Percentiles rank a stretch among this genome's conserved stretches.
These are phyloP conservation scores for Chymomyza costata DNA, from an alignment of 1,140 invertebrate genomes.

Conservation along the genomic window DNA sequence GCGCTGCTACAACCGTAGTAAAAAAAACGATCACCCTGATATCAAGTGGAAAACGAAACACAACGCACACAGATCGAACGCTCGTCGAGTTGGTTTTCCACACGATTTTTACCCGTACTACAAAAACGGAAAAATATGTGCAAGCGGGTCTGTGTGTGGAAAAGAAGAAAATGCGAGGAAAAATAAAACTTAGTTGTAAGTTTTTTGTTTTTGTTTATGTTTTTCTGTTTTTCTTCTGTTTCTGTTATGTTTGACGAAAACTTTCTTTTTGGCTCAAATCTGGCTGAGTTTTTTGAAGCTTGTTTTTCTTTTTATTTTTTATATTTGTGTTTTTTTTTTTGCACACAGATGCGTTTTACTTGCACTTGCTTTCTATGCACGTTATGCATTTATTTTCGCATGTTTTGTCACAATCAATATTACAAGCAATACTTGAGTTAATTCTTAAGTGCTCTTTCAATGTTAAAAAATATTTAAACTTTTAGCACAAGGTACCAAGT, in stretches of 20 bases:
- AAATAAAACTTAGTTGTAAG: constrained; percentile 51
- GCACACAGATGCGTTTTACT: constrained; percentile 45
- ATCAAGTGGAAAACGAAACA: no score
- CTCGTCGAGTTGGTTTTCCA: constrained; percentile 34
- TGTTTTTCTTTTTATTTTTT: no score
- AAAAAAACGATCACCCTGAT: no score
- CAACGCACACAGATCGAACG: constrained; percentile 4
- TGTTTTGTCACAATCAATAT: no score
- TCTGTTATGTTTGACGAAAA: constrained; percentile 53
- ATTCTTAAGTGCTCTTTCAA: neutral
- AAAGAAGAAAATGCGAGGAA: constrained; percentile 52
- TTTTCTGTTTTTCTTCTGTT: constrained; percentile 50
- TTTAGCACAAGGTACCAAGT: constrained; percentile 1
- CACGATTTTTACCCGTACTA: constrained; percentile 21
- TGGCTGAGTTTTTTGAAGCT: constrained; percentile 25
- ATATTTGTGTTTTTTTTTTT: no score
- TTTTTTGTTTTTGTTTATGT: constrained; percentile 33
- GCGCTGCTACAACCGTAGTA: constrained; percentile 2
- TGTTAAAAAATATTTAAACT: constrained; percentile 1
- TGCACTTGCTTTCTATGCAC: constrained; percentile 52
- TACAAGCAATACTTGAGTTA: no score
- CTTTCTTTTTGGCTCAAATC: constrained; percentile 58
- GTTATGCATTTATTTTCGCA: constrained; percentile 3
- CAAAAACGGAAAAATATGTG: constrained; percentile 30
- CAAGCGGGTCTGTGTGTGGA: constrained; percentile 18